Conservation (phyloP, 2,113 vertebrate genomes). For the Dermatemys mawii region DNA sequence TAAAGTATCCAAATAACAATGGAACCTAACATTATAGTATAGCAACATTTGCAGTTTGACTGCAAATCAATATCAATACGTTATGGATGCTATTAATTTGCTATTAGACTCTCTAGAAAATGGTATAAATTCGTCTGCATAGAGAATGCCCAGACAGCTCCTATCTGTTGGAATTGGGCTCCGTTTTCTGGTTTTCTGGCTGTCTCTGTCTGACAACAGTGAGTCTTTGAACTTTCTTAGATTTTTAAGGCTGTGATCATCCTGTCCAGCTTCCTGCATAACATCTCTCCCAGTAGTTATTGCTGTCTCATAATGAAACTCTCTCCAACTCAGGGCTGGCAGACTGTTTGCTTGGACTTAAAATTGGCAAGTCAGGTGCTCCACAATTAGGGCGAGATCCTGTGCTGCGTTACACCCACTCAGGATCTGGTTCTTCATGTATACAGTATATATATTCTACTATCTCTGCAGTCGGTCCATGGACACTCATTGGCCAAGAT, state of each 20-base stretch:
- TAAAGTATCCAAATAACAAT: background rate
- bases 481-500: background rate
- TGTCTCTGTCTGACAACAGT: background rate
- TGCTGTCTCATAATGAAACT: background rate
- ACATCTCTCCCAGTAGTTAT: background rate
- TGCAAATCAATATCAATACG: background rate
- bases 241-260: background rate
- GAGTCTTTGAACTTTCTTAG: background rate
- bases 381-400: background rate
- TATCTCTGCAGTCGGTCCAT: background rate
- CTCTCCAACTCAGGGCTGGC: background rate
- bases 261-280: background rate
- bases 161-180: background rate
- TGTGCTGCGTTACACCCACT: background rate
- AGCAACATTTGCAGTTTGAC: background rate
- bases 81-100: background rate
- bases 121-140: background rate
- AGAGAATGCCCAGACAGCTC: background rate
- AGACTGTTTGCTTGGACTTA: background rate
- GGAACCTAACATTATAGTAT: background rate
- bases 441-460: background rate
- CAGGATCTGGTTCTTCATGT: background rate
- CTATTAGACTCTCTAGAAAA: background rate
- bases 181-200: background rate
- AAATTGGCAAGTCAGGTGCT: background rate